These are phyloP conservation scores for Corvus hawaiiensis DNA, from an alignment of 2,113 vertebrate species.

Conservation along the genomic window DNA sequence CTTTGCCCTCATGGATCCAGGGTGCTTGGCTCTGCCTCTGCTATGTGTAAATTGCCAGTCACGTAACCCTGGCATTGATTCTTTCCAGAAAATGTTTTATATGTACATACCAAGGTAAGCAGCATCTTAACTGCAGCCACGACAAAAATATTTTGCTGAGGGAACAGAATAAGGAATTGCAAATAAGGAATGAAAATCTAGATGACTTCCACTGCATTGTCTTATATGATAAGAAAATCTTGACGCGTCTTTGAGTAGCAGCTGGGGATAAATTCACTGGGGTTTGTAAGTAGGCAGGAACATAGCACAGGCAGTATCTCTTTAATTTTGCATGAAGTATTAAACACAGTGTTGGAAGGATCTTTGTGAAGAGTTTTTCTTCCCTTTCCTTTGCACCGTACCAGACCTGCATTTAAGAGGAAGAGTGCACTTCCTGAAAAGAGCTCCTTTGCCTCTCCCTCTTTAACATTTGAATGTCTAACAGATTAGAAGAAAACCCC, in stretches of 20 bases:
- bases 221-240: background rate
- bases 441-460: background rate
- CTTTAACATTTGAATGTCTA: background rate
- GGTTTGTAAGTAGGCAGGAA: background rate
- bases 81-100: background rate
- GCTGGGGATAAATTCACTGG: background rate
- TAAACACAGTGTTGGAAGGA: background rate
- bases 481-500: background rate
- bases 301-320: background rate
- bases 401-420: background rate
- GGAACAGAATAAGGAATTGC: conserved; percentile 10
- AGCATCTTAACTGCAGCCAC: background rate
- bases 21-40: background rate
- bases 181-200: background rate
- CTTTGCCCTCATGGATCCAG: background rate
- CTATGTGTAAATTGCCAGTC: background rate
- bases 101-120: background rate
- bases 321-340: background rate
- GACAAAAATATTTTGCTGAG: background rate
- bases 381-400: background rate
- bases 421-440: background rate
- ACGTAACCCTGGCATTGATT: background rate
- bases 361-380: background rate
- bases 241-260: background rate
- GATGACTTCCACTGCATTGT: background rate